Percentiles rank a stretch among this genome's conserved stretches.
These are phyloP conservation scores for Dryobota labecula DNA, from an alignment of 2,888 invertebrate species.

Conservation along the genomic window DNA sequence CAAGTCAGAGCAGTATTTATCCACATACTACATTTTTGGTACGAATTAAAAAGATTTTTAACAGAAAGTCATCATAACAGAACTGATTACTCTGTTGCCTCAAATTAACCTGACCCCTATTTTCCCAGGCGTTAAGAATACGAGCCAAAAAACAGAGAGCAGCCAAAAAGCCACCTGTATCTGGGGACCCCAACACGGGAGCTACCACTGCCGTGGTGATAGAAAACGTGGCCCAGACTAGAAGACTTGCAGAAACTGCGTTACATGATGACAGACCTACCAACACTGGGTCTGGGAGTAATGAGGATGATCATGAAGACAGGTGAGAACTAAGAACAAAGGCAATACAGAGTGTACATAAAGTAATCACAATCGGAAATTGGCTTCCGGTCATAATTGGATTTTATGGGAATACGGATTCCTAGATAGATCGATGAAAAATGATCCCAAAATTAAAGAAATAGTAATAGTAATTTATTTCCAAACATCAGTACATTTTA, in stretches of 20 bases:
- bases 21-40: not conserved
- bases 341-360: not conserved
- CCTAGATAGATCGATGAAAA: not conserved
- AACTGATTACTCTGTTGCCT: not conserved
- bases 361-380: not conserved
- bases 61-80: not conserved
- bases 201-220: slow-evolving; percentile 95
- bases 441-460: not conserved
- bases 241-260: slow-evolving; percentile 95
- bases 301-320: slow-evolving; percentile 85
- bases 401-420: not conserved
- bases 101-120: not conserved
- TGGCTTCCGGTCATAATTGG: not conserved
- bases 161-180: slow-evolving; percentile 94
- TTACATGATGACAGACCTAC: slow-evolving; percentile 95
- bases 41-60: not conserved
- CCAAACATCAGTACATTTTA: no score
- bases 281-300: slow-evolving; percentile 93
- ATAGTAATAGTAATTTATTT: no score
- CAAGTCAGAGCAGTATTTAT: not conserved
- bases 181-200: slow-evolving; percentile 93
- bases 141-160: slow-evolving; percentile 96
- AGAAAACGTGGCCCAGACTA: slow-evolving; percentile 96
- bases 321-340: slow-evolving; percentile 70
- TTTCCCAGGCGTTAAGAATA: slow-evolving; percentile 94